These are phyloP conservation scores for Aeoliscus strigatus DNA, from an alignment of 2,797 vertebrate species.

Conservation along the genomic window DNA sequence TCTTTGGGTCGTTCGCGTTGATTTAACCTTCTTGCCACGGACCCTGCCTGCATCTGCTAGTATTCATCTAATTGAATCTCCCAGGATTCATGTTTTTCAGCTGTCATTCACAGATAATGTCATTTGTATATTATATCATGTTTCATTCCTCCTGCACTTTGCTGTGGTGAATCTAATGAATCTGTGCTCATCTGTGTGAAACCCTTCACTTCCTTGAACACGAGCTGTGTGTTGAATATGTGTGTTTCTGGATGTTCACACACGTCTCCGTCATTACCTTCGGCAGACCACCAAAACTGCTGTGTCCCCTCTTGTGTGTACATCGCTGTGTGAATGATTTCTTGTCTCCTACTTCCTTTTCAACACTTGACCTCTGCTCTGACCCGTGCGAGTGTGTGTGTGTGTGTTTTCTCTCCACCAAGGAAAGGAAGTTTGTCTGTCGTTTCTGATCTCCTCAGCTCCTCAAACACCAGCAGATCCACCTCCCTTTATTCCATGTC, in stretches of 20 bases:
- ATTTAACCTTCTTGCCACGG: too few species aligned
- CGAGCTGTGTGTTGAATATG: constrained; percentile 34
- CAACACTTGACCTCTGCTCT: constrained; percentile 48
- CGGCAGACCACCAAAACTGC: background rate
- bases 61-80: too few species aligned
- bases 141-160: background rate
- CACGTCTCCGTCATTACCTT: constrained; percentile 3
- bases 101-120: too few species aligned
- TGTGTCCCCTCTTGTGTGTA: constrained; percentile 14
- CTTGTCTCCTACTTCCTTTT: constrained; percentile 32
- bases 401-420: constrained; percentile 69
- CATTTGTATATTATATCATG: too few species aligned
- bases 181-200: constrained; percentile 4
- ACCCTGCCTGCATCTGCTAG: too few species aligned
- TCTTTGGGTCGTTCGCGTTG: too few species aligned
- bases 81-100: too few species aligned
- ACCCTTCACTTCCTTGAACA: constrained; percentile 37
- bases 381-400: constrained; percentile 44
- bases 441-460: constrained; percentile 79
- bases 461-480: constrained; percentile 80
- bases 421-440: constrained; percentile 83
- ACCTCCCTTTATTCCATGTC: constrained; percentile 81
- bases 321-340: constrained; percentile 6
- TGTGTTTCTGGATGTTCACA: constrained; percentile 16
- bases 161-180: constrained; percentile 1